Percentiles rank a stretch among this genome's conserved stretches.
Conservation (phyloP, 2,113 vertebrate species). For the Brachirus orientalis region DNA sequence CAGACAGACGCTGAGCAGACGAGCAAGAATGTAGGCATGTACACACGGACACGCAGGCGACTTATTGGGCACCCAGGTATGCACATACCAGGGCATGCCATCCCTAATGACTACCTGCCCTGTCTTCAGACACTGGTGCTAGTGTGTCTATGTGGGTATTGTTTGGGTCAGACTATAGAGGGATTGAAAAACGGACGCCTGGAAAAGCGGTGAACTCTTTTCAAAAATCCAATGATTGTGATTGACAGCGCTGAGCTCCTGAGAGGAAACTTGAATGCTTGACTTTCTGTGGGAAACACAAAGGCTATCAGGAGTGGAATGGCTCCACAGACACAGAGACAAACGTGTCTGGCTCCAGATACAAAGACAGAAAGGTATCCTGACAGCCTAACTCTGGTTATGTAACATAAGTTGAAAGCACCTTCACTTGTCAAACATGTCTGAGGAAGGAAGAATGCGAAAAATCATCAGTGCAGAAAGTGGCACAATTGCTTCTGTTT, state of each 20-base stretch:
- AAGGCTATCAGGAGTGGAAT: constrained; percentile 39
- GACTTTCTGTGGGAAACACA: constrained; percentile 65
- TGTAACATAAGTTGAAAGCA: constrained; percentile 52
- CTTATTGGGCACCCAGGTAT: constrained; percentile 41
- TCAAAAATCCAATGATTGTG: constrained; percentile 59
- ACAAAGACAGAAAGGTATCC: constrained; percentile 38
- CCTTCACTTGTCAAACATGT: constrained; percentile 12
- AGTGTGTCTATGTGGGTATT: constrained; percentile 49
- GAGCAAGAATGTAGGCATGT: constrained; percentile 28
- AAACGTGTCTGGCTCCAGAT: constrained; percentile 62
- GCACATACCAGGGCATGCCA: constrained; percentile 51
- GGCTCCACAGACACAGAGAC: constrained; percentile 41
- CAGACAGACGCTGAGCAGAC: constrained; percentile 28
- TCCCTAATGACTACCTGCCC: constrained; percentile 69
- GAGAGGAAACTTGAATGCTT: constrained; percentile 63
- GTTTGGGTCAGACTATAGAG: constrained; percentile 41
- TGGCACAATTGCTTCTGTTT: background rate
- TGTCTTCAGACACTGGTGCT: constrained; percentile 43
- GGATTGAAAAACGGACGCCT: constrained; percentile 46
- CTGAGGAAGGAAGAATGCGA: constrained; percentile 10
- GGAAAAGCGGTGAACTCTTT: constrained; percentile 34
- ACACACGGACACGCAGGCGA: constrained; percentile 4
- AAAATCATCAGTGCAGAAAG: constrained; percentile 5
- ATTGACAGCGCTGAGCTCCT: constrained; percentile 65
- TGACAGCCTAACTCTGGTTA: constrained; percentile 46